Evolutionary conservation across 92 coral and sea anemone species (phyloP).

Genomic region (Bergia sp.): DNA sequence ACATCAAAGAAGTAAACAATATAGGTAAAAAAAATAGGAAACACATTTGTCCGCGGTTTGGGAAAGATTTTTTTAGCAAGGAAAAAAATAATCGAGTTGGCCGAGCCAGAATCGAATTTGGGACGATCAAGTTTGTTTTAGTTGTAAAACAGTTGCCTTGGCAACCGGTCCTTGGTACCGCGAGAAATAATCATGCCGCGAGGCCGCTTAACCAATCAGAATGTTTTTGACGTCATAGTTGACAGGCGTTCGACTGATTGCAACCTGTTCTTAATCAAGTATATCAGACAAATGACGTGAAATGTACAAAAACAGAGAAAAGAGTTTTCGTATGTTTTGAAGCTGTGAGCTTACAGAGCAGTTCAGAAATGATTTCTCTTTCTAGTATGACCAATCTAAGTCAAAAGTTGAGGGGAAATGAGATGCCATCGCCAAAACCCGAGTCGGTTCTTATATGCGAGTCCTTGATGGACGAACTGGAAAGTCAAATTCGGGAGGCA

Average conservation of each 20-base stretch:
- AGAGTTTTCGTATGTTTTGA: not conserved
- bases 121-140: too few relatives aligned
- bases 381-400: conserved; percentile 65
- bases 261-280: not conserved
- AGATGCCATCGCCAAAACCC: conserved; percentile 68
- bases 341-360: not conserved
- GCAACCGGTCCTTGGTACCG: too few relatives aligned
- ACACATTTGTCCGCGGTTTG: too few relatives aligned
- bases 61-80: too few relatives aligned
- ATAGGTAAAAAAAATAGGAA: too few relatives aligned
- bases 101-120: too few relatives aligned
- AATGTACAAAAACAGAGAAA: not conserved
- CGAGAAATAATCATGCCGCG: not conserved
- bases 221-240: conserved; percentile 4
- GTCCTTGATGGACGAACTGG: conserved; percentile 80
- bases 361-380: conserved; percentile 19
- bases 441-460: conserved; percentile 73
- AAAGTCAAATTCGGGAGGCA: conserved; percentile 69
- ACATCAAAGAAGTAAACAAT: too few relatives aligned
- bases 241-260: not conserved
- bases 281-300: not conserved
- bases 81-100: too few relatives aligned
- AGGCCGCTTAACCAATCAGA: conserved; percentile 18
- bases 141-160: not conserved
- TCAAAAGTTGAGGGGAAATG: conserved; percentile 55